Base-by-base conservation (phyloP, 2,888 invertebrate species). In the Acanthococcus lagerstroemiae region DNA sequence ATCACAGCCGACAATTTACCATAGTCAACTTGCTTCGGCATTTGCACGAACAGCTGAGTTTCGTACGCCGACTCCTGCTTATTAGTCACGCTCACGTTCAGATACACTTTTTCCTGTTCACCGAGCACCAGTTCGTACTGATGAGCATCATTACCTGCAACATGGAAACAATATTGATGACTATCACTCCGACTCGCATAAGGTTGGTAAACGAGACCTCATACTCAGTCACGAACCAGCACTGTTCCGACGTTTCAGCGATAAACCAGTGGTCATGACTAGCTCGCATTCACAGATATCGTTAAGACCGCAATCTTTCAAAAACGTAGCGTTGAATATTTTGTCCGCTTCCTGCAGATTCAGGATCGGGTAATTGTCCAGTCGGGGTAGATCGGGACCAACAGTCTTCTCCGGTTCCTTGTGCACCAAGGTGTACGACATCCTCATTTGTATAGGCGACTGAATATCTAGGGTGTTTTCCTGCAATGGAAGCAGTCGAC, bases 291-390 rank as follows among this genome's bases (percentile, higher is more conserved):
- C 84, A 74, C 95, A 96, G 21, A 88, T 79, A 71, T 90, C 90
- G 74, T 95, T 90, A 0, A 81, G 78, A 0, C 94, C 95, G 73
- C 95, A 95, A 74, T 94, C 91, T 75, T 94, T 95, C 70, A 91
- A 84, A 80, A 94, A 92, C 54, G 85, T 87, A 0, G 90, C 93
- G 72, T 86, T 83, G 73, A 93, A 91, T 30, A 84, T 81, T 68
- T 86, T 84, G 27, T 86, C 83, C 0, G 92, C 90, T 72, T 86
- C 84, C 54, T 90, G 89, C 69, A 90, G 87, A 76, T 95, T 93
- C 61, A 96, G 78, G 54, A 96, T 91, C 0, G 95, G 95, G 74
- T 86, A 88, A 70, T 84, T 81, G 71, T 87, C 85, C 50, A 89
- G 84, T 69, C 84, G 81, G 0, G 88, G 87, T 4, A 92, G 75